Evolutionary conservation across 2,888 invertebrate genomes (phyloP).

Genomic region (Phengaris arion): DNA sequence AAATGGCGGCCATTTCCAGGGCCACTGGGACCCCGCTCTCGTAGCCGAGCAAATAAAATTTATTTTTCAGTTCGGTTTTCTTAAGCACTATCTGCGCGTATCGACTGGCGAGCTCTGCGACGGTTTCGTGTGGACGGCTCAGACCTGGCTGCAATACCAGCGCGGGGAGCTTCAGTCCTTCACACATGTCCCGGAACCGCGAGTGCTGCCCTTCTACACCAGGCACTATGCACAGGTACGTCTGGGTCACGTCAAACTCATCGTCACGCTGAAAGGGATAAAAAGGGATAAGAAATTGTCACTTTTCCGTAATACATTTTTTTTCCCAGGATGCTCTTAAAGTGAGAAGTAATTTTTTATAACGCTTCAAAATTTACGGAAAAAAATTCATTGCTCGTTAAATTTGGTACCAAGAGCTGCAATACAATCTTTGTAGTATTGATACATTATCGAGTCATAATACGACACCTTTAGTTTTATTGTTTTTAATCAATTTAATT

Average conservation of each 20-base stretch:
- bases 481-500: too few relatives aligned
- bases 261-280: constrained; percentile 46
- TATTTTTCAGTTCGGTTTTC: constrained; percentile 38
- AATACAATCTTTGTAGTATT: too few relatives aligned
- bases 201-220: constrained; percentile 53
- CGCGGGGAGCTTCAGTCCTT: constrained; percentile 52
- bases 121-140: constrained; percentile 47
- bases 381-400: too few relatives aligned
- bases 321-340: too few relatives aligned
- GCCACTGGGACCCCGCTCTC: constrained; percentile 48
- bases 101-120: constrained; percentile 47
- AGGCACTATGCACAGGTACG: constrained; percentile 52
- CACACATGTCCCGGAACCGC: constrained; percentile 49
- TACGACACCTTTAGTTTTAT: too few relatives aligned
- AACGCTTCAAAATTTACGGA: too few relatives aligned
- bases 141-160: constrained; percentile 52
- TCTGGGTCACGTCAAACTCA: constrained; percentile 47
- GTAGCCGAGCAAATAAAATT: constrained; percentile 48
- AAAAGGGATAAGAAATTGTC: neutral
- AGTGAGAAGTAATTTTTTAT: too few relatives aligned
- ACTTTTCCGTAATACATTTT: too few relatives aligned
- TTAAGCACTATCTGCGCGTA: constrained; percentile 44
- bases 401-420: too few relatives aligned
- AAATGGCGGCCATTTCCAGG: constrained; percentile 47
- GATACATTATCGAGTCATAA: too few relatives aligned